These are phyloP conservation scores for Arnoldichthys spilopterus DNA, from an alignment of 2,797 vertebrate species.

Conservation along the genomic window DNA sequence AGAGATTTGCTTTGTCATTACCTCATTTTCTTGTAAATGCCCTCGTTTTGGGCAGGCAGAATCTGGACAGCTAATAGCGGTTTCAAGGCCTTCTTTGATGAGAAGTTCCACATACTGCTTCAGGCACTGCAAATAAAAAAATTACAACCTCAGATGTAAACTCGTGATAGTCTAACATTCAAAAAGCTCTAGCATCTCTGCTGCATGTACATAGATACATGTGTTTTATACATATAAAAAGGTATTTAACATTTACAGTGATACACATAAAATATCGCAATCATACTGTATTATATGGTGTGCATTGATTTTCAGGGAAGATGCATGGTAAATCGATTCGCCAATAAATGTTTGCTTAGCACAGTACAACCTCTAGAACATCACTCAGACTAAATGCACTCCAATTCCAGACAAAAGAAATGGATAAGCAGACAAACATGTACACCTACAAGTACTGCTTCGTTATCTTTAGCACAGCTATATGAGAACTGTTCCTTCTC, in stretches of 20 bases:
- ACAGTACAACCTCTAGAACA: conserved; percentile 16
- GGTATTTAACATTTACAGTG: too few relatives aligned
- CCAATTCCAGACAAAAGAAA: conserved; percentile 10
- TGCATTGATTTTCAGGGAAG: background rate
- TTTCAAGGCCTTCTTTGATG: conserved; percentile 97
- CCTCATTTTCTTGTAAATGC: conserved; percentile 95
- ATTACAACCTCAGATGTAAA: background rate
- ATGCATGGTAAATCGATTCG: background rate
- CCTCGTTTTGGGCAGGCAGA: conserved; percentile 94
- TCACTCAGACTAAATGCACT: conserved; percentile 39
- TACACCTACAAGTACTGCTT: background rate
- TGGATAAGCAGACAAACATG: too few relatives aligned
- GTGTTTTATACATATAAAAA: too few relatives aligned
- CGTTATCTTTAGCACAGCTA: background rate
- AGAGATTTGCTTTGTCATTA: conserved; percentile 56
- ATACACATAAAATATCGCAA: background rate
- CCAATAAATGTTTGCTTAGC: conserved; percentile 24
- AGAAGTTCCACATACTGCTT: conserved; percentile 98
- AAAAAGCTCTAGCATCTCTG: background rate
- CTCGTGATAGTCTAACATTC: conserved; percentile 35
- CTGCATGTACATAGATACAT: background rate
- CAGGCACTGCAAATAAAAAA: conserved; percentile 85
- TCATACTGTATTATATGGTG: background rate
- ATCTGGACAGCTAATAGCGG: conserved; percentile 96
- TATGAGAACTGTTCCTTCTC: background rate